phyloP scores from a whole-genome alignment of 2,797 vertebrate genomes.

The Typhlichthys eigenmanni region DNA sequence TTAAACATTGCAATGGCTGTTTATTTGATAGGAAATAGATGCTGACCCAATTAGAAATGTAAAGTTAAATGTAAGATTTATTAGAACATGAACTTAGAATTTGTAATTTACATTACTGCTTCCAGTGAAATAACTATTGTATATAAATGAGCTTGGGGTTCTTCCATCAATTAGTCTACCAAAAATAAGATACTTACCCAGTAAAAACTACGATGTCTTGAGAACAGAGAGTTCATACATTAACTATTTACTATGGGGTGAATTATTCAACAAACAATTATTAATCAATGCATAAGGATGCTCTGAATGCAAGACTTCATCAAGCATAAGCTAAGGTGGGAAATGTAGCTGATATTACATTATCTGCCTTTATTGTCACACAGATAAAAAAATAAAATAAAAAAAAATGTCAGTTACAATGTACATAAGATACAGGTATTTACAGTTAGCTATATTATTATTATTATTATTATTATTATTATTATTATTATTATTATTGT shows the following conservation, averaged over 20 bases:
- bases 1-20: slow-evolving; percentile 8
- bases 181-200: slow-evolving; percentile 18
- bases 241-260: slow-evolving; percentile 57
- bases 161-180: slow-evolving; percentile 34
- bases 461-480: background rate
- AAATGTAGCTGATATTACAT: slow-evolving; percentile 25
- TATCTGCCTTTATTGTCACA: slow-evolving; percentile 26
- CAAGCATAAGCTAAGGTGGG: slow-evolving; percentile 42
- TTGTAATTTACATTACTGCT: too few species aligned
- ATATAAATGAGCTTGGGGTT: background rate
- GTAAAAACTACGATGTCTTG: slow-evolving; percentile 32
- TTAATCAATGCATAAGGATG: slow-evolving; percentile 59
- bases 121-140: too few species aligned
- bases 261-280: slow-evolving; percentile 60
- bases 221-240: slow-evolving; percentile 33
- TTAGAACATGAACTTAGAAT: too few species aligned
- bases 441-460: background rate
- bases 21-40: slow-evolving; percentile 17
- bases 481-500: too few species aligned
- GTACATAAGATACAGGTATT: slow-evolving; percentile 8
- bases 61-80: background rate
- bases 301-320: slow-evolving; percentile 51
- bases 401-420: background rate
- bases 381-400: slow-evolving; percentile 9
- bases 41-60: too few species aligned